Conservation (phyloP, 2,797 vertebrate species). For the Aplochiton taeniatus region DNA sequence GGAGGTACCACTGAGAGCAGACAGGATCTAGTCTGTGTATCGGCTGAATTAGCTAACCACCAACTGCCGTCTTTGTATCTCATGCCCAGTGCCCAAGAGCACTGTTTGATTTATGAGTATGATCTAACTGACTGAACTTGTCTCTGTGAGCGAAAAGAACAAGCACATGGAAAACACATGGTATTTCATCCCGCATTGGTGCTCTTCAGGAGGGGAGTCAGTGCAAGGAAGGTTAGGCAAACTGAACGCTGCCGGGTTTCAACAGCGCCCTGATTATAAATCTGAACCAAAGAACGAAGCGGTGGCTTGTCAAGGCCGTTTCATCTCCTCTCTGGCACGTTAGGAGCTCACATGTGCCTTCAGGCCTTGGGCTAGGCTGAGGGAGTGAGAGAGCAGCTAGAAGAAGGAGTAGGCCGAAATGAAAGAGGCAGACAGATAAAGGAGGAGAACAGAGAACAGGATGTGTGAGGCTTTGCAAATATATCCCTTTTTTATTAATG, state of each 20-base stretch:
- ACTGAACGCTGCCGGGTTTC: slow-evolving; percentile 28
- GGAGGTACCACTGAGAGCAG: not conserved
- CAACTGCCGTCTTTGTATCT: not conserved
- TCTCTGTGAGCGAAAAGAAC: not conserved
- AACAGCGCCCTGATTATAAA: slow-evolving; percentile 35
- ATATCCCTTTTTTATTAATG: slow-evolving; percentile 32
- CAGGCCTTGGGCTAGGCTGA: slow-evolving; percentile 31
- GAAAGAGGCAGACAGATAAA: slow-evolving; percentile 41
- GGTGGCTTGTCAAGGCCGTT: slow-evolving; percentile 42
- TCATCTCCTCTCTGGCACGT: slow-evolving; percentile 46
- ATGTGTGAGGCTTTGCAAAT: slow-evolving; percentile 41
- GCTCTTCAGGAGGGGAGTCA: not conserved
- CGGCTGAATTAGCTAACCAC: not conserved
- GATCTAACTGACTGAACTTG: not conserved
- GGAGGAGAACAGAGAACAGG: slow-evolving; percentile 54
- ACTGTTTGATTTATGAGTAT: not conserved
- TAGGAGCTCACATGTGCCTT: slow-evolving; percentile 30
- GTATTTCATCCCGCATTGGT: not conserved
- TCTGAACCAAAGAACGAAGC: slow-evolving; percentile 44
- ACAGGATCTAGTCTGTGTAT: not conserved
- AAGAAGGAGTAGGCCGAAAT: slow-evolving; percentile 32
- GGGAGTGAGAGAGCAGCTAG: not conserved
- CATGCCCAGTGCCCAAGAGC: not conserved
- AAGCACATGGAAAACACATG: slow-evolving; percentile 20
- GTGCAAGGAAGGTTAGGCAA: not conserved